Evolutionary conservation across 2,888 invertebrate genomes (phyloP).

Genomic region (Graphium colonna): DNA sequence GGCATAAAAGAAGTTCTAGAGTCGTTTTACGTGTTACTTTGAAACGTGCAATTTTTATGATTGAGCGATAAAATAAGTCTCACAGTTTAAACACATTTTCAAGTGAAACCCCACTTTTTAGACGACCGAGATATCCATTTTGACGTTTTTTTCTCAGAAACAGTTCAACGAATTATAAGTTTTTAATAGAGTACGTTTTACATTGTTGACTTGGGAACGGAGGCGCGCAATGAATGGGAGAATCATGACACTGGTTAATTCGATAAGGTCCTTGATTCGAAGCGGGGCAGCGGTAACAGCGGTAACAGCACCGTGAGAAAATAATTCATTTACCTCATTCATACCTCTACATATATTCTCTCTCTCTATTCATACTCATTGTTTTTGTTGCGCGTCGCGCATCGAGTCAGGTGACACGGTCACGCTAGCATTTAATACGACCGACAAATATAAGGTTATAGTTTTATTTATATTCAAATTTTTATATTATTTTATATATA

Average conservation of each 20-base stretch:
- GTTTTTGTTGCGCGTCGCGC: constrained; percentile 49
- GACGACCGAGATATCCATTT: no score
- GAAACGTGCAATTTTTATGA: background rate
- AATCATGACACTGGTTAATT: constrained; percentile 24
- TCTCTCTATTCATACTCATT: no score
- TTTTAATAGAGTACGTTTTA: no score
- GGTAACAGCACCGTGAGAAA: constrained; percentile 60
- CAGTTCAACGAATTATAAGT: no score
- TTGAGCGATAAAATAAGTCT: background rate
- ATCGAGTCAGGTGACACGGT: constrained; percentile 52
- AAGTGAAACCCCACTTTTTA: background rate
- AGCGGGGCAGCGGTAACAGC: constrained; percentile 32
- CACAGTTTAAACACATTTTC: background rate
- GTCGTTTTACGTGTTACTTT: background rate
- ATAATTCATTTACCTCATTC: constrained; percentile 33
- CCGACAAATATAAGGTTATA: background rate
- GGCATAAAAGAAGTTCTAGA: background rate
- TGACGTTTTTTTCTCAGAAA: no score
- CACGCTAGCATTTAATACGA: constrained; percentile 49
- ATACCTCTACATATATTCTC: no score
- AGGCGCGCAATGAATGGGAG: constrained; percentile 13
- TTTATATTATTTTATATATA: no score
- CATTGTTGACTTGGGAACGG: constrained; percentile 1
- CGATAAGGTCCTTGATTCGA: constrained; percentile 25
- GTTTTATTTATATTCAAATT: no score